Percentiles rank a stretch among this genome's conserved stretches.
Evolutionary conservation across 2,113 vertebrate species (phyloP).

Genomic region (Archilochus colubris): DNA sequence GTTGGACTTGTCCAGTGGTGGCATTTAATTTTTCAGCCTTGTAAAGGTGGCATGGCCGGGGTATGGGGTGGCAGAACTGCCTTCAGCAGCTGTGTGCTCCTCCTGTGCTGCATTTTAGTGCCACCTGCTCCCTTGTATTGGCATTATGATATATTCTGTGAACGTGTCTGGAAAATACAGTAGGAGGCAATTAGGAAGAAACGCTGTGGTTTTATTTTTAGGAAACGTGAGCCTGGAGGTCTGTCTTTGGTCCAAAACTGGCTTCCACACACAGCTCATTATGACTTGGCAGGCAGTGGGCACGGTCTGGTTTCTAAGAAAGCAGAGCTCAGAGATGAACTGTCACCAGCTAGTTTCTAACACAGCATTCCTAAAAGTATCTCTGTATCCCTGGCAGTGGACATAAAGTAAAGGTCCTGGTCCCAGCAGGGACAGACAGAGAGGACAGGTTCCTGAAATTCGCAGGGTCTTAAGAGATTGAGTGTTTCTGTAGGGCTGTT

Average conservation of each 20-base stretch:
- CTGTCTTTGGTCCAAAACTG: neutral
- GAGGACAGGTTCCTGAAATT: neutral
- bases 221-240: neutral
- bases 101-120: neutral
- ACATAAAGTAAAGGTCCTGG: neutral
- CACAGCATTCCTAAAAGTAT: neutral
- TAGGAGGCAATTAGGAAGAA: neutral
- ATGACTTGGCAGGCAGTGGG: neutral
- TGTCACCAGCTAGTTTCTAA: rapidly evolving
- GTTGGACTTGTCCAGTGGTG: rapidly evolving
- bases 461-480: neutral
- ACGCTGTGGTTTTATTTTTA: neutral
- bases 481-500: neutral
- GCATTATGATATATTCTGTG: rapidly evolving
- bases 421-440: neutral
- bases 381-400: neutral
- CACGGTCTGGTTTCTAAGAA: neutral
- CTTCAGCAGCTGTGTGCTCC: neutral
- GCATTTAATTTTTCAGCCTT: neutral
- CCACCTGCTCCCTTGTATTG: rapidly evolving
- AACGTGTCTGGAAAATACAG: rapidly evolving
- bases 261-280: rapidly evolving
- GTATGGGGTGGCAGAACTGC: neutral
- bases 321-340: neutral
- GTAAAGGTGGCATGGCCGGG: neutral